A percentile compares a stretch with the other conserved stretches of the same genome.
Conservation (phyloP, 30 jellyfish, hydroid and myxozoan species). For the Turritopsis rubra region DNA sequence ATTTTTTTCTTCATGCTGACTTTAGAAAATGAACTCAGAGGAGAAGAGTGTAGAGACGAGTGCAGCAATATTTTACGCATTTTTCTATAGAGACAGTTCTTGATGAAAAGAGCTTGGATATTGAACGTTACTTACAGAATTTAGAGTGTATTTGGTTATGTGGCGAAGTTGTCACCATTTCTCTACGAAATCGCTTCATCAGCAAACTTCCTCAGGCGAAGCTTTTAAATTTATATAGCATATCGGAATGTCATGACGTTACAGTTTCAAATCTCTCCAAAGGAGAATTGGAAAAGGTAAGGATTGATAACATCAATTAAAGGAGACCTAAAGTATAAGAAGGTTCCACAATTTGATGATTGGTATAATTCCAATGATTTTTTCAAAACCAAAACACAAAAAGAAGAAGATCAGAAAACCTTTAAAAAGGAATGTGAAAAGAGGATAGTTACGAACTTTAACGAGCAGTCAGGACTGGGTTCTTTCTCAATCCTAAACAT, state of each 20-base stretch:
- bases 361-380: too few species aligned
- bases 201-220: slow-evolving; percentile 44
- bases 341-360: too few species aligned
- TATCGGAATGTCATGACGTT: slow-evolving; percentile 83
- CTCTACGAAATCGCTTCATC: slow-evolving; percentile 63
- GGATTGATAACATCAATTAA: too few species aligned
- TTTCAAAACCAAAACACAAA: too few species aligned
- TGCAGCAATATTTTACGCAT: neutral
- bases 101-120: slow-evolving; percentile 33
- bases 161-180: slow-evolving; percentile 88
- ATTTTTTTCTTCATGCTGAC: too few species aligned
- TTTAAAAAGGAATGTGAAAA: too few species aligned
- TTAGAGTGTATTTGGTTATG: slow-evolving; percentile 51
- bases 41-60: neutral
- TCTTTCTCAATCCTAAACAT: too few species aligned
- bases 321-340: too few species aligned
- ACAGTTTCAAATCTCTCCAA: slow-evolving; percentile 63
- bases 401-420: too few species aligned
- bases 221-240: slow-evolving; percentile 60
- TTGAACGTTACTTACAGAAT: slow-evolving; percentile 18
- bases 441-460: too few species aligned
- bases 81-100: slow-evolving; percentile 54
- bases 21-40: neutral
- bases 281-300: slow-evolving; percentile 80
- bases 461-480: too few species aligned